phyloP scores from a whole-genome alignment of 1,140 invertebrate genomes.

The Meloidogyne floridensis region DNA sequence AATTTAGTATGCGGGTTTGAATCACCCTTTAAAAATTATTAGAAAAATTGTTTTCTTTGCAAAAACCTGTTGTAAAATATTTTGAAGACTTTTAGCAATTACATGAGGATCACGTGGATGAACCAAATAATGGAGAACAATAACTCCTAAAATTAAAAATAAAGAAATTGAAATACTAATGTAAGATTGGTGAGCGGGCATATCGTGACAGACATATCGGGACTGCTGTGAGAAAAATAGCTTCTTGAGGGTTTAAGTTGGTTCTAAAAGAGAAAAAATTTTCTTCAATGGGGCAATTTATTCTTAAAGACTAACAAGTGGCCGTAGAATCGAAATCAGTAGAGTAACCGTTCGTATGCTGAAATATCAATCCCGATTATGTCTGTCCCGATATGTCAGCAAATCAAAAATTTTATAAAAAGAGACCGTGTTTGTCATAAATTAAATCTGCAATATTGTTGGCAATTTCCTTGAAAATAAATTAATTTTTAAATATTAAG shows the following conservation, averaged over 20 bases:
- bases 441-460: slow-evolving; percentile 71
- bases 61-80: slow-evolving; percentile 46
- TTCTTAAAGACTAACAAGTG: too few species aligned
- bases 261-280: too few species aligned
- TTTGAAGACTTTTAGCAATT: slow-evolving; percentile 42
- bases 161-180: slow-evolving; percentile 43
- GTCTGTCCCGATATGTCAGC: too few species aligned
- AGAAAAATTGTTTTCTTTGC: not conserved
- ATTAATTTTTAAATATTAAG: not conserved
- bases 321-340: too few species aligned
- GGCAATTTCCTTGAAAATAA: slow-evolving; percentile 74
- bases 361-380: too few species aligned
- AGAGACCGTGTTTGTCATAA: slow-evolving; percentile 43
- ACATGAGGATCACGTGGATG: slow-evolving; percentile 74
- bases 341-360: too few species aligned
- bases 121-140: slow-evolving; percentile 79
- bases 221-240: too few species aligned
- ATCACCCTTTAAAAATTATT: slow-evolving; percentile 44
- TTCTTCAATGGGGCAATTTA: too few species aligned
- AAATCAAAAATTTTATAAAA: not conserved
- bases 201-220: too few species aligned
- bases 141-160: slow-evolving; percentile 65
- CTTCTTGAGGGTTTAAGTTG: too few species aligned
- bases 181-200: too few species aligned
- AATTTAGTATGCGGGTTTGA: slow-evolving; percentile 47